A percentile compares a stretch with the other conserved stretches of the same genome.
These are phyloP conservation scores for Euspilapteryx auroguttella DNA, from an alignment of 2,888 invertebrate genomes.

Conservation along the genomic window DNA sequence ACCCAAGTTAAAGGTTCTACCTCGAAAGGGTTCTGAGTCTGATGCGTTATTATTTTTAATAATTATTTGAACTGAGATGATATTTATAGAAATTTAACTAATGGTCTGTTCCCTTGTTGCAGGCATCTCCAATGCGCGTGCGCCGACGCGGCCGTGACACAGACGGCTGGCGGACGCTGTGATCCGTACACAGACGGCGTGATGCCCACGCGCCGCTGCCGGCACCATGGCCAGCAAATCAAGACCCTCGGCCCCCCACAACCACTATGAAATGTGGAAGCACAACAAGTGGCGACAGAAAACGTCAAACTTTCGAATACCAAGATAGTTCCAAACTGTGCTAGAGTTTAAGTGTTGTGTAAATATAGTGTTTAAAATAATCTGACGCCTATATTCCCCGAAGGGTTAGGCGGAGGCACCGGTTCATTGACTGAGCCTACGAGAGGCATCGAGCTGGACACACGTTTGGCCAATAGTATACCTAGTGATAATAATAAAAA, in stretches of 20 bases:
- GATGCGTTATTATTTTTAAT: too few species aligned
- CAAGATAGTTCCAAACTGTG: conserved; percentile 36
- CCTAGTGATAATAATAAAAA: too few species aligned
- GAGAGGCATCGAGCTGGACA: too few species aligned
- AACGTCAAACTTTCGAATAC: conserved; percentile 39
- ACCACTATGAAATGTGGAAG: conserved; percentile 72
- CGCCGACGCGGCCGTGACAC: conserved; percentile 33
- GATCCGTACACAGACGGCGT: too few species aligned
- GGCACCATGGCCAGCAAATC: conserved; percentile 37
- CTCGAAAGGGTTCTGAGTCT: too few species aligned
- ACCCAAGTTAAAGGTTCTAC: too few species aligned
- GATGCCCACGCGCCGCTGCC: conserved; percentile 41
- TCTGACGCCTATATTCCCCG: too few species aligned
- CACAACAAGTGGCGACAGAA: conserved; percentile 78
- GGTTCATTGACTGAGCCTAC: too few species aligned
- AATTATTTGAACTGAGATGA: too few species aligned
- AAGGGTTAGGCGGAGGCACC: too few species aligned
- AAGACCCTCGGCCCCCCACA: conserved; percentile 26
- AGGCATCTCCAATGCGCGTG: conserved; percentile 30
- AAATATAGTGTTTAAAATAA: conserved; percentile 56
- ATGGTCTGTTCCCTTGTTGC: conserved; percentile 16
- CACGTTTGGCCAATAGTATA: too few species aligned
- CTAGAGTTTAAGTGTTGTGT: conserved; percentile 59
- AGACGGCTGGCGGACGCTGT: conserved; percentile 36
- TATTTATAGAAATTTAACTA: too few species aligned